These are phyloP conservation scores for Caenorhabditis macrosperma DNA, from an alignment of 2,888 invertebrate genomes.

Conservation along the genomic window DNA sequence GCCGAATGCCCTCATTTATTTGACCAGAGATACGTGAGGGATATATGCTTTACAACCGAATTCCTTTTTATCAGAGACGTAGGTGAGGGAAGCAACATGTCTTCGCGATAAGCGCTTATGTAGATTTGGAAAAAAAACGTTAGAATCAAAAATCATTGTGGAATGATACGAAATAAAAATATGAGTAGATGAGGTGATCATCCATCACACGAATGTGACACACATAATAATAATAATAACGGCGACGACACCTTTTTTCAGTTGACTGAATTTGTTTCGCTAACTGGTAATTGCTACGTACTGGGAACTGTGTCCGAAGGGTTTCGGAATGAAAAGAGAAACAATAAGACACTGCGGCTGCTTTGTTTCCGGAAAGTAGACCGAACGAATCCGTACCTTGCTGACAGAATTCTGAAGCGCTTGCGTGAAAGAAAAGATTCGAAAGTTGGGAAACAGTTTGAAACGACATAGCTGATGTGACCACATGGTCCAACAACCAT, in stretches of 20 bases:
- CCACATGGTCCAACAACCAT: too few species aligned
- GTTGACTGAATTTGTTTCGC: slow-evolving; percentile 46
- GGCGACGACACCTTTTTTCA: slow-evolving; percentile 42
- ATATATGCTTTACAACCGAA: not conserved
- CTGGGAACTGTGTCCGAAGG: slow-evolving; percentile 52
- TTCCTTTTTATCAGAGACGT: too few species aligned
- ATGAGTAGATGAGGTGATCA: slow-evolving; percentile 10
- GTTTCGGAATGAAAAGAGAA: too few species aligned
- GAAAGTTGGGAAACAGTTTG: too few species aligned
- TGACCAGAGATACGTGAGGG: slow-evolving; percentile 10
- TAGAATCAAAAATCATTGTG: not conserved
- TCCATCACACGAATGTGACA: slow-evolving; percentile 26
- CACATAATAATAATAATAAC: slow-evolving; percentile 33
- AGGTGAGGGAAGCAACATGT: too few species aligned
- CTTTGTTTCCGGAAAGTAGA: not conserved
- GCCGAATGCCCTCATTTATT: slow-evolving; percentile 17
- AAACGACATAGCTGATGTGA: too few species aligned
- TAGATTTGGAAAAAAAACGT: too few species aligned
- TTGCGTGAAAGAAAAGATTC: too few species aligned
- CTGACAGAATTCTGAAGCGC: too few species aligned
- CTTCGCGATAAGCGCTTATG: too few species aligned
- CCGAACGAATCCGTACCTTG: slow-evolving; percentile 1
- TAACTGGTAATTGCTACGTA: slow-evolving; percentile 54
- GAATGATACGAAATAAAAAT: slow-evolving; percentile 4
- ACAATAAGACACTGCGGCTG: slow-evolving; percentile 23